Conservation (phyloP, 2,113 vertebrate genomes). For the Podiceps cristatus region DNA sequence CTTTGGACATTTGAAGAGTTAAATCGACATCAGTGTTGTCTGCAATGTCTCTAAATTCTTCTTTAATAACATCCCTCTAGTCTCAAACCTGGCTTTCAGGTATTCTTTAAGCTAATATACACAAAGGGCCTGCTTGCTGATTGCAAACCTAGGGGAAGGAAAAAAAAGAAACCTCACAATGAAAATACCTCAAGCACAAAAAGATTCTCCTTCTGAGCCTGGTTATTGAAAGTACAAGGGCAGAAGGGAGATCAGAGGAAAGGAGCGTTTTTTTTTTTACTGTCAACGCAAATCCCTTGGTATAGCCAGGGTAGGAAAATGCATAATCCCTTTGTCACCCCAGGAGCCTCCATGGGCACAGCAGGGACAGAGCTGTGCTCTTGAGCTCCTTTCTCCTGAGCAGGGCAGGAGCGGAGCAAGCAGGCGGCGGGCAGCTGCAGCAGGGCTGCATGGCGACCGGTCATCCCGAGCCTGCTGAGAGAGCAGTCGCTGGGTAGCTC, state of each 20-base stretch:
- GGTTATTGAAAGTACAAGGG: not conserved
- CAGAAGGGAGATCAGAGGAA: not conserved
- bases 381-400: not conserved
- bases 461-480: not conserved
- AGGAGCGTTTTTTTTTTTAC: not conserved
- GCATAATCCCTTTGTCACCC: not conserved
- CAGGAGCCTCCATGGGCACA: not conserved
- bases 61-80: not conserved
- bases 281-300: not conserved
- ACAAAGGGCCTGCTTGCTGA: not conserved
- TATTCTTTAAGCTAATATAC: not conserved
- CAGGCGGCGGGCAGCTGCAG: not conserved
- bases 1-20: not conserved
- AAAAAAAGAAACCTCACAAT: not conserved
- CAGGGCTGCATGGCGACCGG: accelerated
- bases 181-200: not conserved
- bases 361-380: not conserved
- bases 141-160: not conserved
- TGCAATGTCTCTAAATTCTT: not conserved
- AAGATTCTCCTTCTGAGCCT: not conserved
- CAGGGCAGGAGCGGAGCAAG: accelerated
- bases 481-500: not conserved
- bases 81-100: not conserved
- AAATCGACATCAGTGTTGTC: not conserved
- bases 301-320: not conserved